These are phyloP conservation scores for Parnassius smintheus DNA, from an alignment of 2,888 invertebrate genomes.

Conservation along the genomic window DNA sequence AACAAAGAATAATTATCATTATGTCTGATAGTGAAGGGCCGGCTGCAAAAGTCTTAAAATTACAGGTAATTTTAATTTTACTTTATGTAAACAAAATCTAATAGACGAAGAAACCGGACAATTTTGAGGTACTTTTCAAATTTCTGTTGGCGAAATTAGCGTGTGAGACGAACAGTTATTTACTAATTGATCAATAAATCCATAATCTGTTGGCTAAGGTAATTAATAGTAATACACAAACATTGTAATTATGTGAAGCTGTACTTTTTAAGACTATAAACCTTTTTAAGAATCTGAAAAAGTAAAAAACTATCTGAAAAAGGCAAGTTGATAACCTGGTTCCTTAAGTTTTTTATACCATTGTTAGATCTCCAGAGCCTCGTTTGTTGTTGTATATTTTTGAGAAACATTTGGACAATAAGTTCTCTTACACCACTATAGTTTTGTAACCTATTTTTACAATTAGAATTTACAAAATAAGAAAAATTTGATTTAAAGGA, in stretches of 20 bases:
- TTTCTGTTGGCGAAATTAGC: neutral
- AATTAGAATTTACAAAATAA: too few relatives aligned
- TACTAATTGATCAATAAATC: neutral
- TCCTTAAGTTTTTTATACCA: too few relatives aligned
- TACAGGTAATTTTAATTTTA: slow-evolving; percentile 37
- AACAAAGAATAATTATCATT: slow-evolving; percentile 3
- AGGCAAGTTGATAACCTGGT: too few relatives aligned
- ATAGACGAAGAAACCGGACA: neutral
- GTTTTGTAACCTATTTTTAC: too few relatives aligned
- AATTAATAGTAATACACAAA: neutral
- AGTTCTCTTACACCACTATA: too few relatives aligned
- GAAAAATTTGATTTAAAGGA: too few relatives aligned
- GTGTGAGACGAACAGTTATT: neutral
- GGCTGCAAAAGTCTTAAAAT: slow-evolving; percentile 53
- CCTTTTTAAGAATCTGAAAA: too few relatives aligned
- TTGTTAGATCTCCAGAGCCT: too few relatives aligned
- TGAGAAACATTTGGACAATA: too few relatives aligned
- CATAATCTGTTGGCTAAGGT: neutral
- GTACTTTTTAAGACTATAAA: neutral
- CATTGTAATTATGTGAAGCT: neutral
- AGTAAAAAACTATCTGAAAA: too few relatives aligned
- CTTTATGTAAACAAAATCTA: neutral
- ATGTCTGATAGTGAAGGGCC: slow-evolving; percentile 63
- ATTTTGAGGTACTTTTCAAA: neutral
- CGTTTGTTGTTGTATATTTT: too few relatives aligned